A percentile compares a stretch with the other conserved stretches of the same genome.
These are phyloP conservation scores for Diceros bicornis DNA, from an alignment of 2,797 vertebrate species.

Conservation along the genomic window DNA sequence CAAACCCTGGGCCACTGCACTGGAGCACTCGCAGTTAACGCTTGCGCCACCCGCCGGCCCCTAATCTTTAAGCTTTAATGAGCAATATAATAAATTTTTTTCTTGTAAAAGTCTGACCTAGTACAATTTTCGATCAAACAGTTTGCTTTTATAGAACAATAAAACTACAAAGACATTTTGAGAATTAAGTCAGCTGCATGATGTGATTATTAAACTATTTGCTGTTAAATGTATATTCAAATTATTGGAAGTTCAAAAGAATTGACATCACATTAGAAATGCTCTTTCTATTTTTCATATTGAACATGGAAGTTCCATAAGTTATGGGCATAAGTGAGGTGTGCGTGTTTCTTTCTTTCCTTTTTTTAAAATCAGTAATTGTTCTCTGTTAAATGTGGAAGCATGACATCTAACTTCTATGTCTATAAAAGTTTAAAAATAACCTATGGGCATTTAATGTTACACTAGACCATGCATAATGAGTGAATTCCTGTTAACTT, in stretches of 20 bases:
- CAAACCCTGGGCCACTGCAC: too few relatives aligned
- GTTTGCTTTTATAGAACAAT: constrained; percentile 69
- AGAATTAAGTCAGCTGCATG: constrained; percentile 61
- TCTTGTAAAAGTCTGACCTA: constrained; percentile 43
- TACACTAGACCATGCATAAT: background rate
- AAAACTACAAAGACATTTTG: constrained; percentile 65
- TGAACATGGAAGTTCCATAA: background rate
- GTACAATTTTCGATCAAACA: constrained; percentile 38
- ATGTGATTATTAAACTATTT: constrained; percentile 62
- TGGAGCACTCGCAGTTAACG: too few relatives aligned
- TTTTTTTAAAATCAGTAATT: background rate
- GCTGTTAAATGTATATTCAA: constrained; percentile 52
- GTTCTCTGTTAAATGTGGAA: constrained; percentile 2
- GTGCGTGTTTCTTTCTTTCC: background rate
- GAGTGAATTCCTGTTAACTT: constrained; percentile 3
- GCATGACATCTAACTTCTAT: background rate
- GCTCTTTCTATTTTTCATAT: background rate
- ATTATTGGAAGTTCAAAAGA: constrained; percentile 58
- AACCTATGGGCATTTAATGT: background rate
- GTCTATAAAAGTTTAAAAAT: background rate
- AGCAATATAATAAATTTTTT: constrained; percentile 69
- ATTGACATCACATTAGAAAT: constrained; percentile 2
- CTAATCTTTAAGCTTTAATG: constrained; percentile 67
- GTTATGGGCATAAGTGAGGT: background rate
- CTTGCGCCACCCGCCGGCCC: too few relatives aligned